Conservation (phyloP, 2,888 invertebrate genomes). For the Pardosa pseudoannulata region DNA sequence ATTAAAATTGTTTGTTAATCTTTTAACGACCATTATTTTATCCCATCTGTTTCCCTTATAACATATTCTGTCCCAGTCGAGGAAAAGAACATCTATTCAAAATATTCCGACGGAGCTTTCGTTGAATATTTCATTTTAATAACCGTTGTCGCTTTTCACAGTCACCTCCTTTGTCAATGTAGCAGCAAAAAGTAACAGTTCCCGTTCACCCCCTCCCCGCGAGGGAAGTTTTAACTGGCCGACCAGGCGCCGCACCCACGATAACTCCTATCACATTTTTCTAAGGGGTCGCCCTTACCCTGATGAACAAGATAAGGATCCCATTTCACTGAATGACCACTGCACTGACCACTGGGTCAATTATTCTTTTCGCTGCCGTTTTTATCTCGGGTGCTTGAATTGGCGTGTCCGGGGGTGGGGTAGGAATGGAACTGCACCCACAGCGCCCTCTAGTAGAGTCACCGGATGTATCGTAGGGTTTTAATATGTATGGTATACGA, state of each 20-base stretch:
- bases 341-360: conserved; percentile 45
- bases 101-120: neutral
- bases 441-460: conserved; percentile 25
- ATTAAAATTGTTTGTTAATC: too few species aligned
- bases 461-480: neutral
- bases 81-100: too few species aligned
- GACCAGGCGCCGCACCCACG: conserved; percentile 27
- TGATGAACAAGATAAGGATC: conserved; percentile 54
- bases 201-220: neutral
- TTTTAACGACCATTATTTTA: too few species aligned
- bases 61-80: too few species aligned
- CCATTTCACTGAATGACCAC: conserved; percentile 51
- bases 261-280: conserved; percentile 55
- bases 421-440: neutral
- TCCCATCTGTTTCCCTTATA: too few species aligned
- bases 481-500: conserved; percentile 59
- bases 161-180: neutral
- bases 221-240: neutral
- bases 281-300: conserved; percentile 23
- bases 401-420: too few species aligned
- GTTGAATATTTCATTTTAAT: neutral
- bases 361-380: conserved; percentile 47
- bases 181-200: neutral
- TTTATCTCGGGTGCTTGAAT: conserved; percentile 27
- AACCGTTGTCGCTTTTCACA: neutral